Base-by-base conservation (phyloP, 2,797 vertebrate genomes). In the Poliocrania exsul region DNA sequence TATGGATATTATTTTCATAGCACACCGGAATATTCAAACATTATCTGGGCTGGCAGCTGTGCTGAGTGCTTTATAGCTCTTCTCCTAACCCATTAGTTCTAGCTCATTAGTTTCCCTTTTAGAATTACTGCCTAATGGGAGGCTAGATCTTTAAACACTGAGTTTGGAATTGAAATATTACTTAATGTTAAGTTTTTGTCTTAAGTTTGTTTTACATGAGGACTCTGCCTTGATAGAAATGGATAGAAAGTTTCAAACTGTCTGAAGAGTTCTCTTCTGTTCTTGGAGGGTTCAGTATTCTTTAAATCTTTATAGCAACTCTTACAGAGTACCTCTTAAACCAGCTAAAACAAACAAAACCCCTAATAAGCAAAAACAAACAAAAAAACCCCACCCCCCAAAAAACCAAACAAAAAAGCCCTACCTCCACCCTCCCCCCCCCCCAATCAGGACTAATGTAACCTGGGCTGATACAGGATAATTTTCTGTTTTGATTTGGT, bases 381-480 rank as follows among this genome's bases (percentile, higher is more conserved):
- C 24, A 21, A 23, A 25, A 49, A 46, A 46, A 21, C 19, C 23
- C 46, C 46, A 24, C 38, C 12, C 12, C 38, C 38, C 21, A 24
- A 11, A 25, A 13, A 49, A 25, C 9, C 50, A 51, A 51, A 17
- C 8, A 28, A 29, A 51, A 51, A 51, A 40, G 15, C 40, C 15
- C 40, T 16, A 16, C 40, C n/a, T n/a, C n/a, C n/a, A n/a, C n/a
- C n/a, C n/a, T n/a, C n/a, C n/a, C n/a, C n/a, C n/a, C n/a, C n/a
- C 50, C 18, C 18, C 29, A 14, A 5, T 1, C 24, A 60, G 2
- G 14, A 3, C 9, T 47, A 21, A 15, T 28, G 5, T 4, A 31
- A 14, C 2, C 33, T 18, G 23, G 25, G 16, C 7, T 25, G 8
- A 53, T 53, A n/a, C 0, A 50, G 8, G 19, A 4, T 15, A 51